These are phyloP conservation scores for Odontophorus gujanensis DNA, from an alignment of 2,113 vertebrate genomes.

Conservation along the genomic window DNA sequence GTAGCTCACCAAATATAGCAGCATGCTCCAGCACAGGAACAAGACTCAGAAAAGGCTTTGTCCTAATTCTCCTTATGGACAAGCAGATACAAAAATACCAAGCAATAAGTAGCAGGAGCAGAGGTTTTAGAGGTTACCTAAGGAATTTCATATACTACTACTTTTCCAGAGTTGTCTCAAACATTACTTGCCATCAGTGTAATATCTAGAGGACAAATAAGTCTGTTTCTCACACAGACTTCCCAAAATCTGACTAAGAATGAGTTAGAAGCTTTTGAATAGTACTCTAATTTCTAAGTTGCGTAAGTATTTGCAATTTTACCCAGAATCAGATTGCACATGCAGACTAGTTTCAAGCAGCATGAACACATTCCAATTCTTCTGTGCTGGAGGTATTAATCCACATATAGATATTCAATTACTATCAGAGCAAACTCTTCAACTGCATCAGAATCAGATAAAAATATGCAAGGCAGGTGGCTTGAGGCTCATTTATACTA, in stretches of 20 bases:
- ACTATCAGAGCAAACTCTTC: slow-evolving; percentile 30
- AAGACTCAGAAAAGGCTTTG: background rate
- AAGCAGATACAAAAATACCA: background rate
- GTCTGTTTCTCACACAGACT: background rate
- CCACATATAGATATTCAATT: slow-evolving; percentile 36
- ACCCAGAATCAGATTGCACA: background rate
- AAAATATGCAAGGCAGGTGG: slow-evolving; percentile 56
- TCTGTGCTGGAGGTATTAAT: slow-evolving; percentile 31
- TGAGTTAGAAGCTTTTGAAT: background rate
- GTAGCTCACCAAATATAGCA: background rate
- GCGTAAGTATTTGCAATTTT: background rate
- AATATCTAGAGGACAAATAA: background rate
- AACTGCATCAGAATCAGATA: slow-evolving; percentile 19
- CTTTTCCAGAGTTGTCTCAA: background rate
- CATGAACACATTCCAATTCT: background rate
- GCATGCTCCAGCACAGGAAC: background rate
- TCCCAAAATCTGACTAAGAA: background rate
- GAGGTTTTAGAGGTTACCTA: background rate
- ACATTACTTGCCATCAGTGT: background rate
- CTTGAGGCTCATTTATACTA: slow-evolving; percentile 48
- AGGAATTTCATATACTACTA: background rate
- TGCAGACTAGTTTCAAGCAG: slow-evolving; percentile 13
- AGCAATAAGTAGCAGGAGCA: background rate
- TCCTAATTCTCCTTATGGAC: background rate
- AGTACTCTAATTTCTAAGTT: slow-evolving; percentile 36